Base-by-base conservation (phyloP, 2,113 vertebrate species). In the Otus sunia region DNA sequence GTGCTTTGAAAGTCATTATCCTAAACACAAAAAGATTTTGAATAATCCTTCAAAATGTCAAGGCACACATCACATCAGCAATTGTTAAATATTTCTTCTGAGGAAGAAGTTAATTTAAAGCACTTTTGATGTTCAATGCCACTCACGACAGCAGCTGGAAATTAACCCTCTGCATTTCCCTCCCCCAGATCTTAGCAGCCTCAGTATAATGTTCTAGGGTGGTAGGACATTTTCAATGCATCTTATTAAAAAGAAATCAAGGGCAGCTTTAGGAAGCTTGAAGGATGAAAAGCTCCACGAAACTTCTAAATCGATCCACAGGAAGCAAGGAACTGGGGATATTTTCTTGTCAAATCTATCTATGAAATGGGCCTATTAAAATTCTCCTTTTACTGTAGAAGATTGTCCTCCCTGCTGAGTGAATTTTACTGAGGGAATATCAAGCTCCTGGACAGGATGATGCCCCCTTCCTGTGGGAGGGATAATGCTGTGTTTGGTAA, bases 41-140 rank as follows among this genome's bases (percentile, higher is more conserved):
- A 98, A 97, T 97, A 98, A 98, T 98, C 94, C 94, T 98, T 98
- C 96, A 97, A 95, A 97, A 97, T 97, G 93, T 97, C 93, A 97
- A 95, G 87, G 62, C 85, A 94, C 76, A 90, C 63, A 96, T 96
- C 95, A 97, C 75, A 97, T 95, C 95, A 97, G 94, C 85, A 97
- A 95, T 95, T 97, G 94, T 96, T 97, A 97, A 97, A 97, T 96
- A 95, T 98, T 97, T 97, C 96, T 97, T 97, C 72, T 96, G 67
- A 91, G 56, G 86, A 52, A 97, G 73, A 96, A 97, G 92, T 97
- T 97, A 97, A 97, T 98, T 98, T 96, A 96, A 96, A 96, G 39
- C 34, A 93, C 72, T 91, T 95, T 67, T 96, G 96, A 91, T 93
- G 79, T 96, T 97, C 95, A 97, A 96, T 96, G 74, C 62, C 90